Base-by-base conservation (phyloP, 2,797 vertebrate species). In the Gambusia yucatana region DNA sequence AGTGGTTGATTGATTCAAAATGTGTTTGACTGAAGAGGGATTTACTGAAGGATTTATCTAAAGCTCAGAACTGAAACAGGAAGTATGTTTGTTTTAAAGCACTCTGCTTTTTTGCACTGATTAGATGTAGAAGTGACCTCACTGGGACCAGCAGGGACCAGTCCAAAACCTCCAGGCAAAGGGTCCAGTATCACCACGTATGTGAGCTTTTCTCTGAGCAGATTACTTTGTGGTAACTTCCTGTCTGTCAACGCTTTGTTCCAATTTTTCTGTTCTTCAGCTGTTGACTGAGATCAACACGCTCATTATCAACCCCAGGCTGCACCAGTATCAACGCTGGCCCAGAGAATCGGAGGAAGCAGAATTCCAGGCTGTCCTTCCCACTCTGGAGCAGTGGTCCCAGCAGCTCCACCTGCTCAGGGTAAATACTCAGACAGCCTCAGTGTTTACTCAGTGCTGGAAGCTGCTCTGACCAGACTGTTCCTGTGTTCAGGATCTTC, bases 381-480 rank as follows among this genome's bases (percentile, higher is more conserved):
- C 95, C 0, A 92, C 96, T 0, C 80, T 98, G 90, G 93, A 97
- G 81, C 87, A 95, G 85, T 98, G 97, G 97, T 95, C 96, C 69
- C 96, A 95, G 74, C 96, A 98, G 78, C 94, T 97, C 5, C 71
- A 82, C 74, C 94, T 96, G 3, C 85, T 98, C 22, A 95, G 96
- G 95, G 97, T 98, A 91, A 91, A 25, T 16, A 8, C 13, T 48
- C 44, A 3, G 25, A 16, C 44, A 17, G 16, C 28, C 30, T 33
- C 17, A 1, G 46, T 9, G 22, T 36, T 67, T 9, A 67, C 63
- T 67, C 20, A 16, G 8, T 22, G 17, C 17, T 10, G 36, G 20
- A 39, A 39, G 20, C 63, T 63, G 63, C 20, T 25, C 7, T 65
- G 36, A 67, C 16, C 33, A 67, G 7, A 39, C 7, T 20, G n/a